These are phyloP conservation scores for Mythimna impura DNA, from an alignment of 2,888 invertebrate genomes.

Conservation along the genomic window DNA sequence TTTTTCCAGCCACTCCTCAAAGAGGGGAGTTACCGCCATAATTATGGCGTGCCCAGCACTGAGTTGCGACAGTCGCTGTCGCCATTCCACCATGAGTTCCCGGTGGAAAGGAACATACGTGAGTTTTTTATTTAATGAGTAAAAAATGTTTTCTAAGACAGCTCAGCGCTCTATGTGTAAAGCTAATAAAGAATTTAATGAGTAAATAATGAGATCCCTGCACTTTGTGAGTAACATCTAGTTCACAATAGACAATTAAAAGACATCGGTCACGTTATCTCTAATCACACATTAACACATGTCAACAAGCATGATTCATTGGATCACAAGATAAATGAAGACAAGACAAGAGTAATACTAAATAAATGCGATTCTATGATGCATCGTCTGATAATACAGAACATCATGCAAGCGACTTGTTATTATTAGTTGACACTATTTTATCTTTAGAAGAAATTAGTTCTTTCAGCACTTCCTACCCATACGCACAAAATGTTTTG, in stretches of 20 bases:
- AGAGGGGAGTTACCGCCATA: too few relatives aligned
- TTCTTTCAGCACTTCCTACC: too few relatives aligned
- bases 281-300: conserved; percentile 25
- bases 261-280: conserved; percentile 15
- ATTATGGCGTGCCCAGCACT: too few relatives aligned
- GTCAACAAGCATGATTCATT: conserved; percentile 48
- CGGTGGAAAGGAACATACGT: too few relatives aligned
- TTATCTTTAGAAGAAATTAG: background rate
- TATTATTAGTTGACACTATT: background rate
- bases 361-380: conserved; percentile 41
- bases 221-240: conserved; percentile 8
- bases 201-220: conserved; percentile 1
- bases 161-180: background rate
- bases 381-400: conserved; percentile 37
- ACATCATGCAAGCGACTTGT: background rate
- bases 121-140: too few relatives aligned
- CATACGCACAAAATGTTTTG: too few relatives aligned
- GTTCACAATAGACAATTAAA: background rate
- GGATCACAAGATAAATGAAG: conserved; percentile 39
- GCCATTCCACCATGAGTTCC: too few relatives aligned
- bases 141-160: background rate
- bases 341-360: conserved; percentile 28
- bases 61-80: too few relatives aligned
- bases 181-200: background rate
- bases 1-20: too few relatives aligned